Base-by-base conservation (phyloP, 2,888 invertebrate species). In the Pyralis farinalis region DNA sequence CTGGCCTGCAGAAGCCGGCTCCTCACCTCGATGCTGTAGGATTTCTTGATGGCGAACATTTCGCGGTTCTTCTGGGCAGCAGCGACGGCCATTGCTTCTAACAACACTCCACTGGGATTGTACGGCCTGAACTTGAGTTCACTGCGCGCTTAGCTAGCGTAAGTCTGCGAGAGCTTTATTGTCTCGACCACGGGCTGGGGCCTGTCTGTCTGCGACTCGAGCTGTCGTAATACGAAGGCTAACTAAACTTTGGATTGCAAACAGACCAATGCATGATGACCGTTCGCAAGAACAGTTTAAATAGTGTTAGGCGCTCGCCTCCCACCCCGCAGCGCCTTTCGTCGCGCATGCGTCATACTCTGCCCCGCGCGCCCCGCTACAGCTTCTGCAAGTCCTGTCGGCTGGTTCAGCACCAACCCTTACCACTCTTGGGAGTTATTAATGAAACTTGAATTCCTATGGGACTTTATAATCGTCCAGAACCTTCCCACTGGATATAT, bases 41-140 rank as follows among this genome's bases (percentile, higher is more conserved):
- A 97, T 84, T 97, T 97, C 91, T 97, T 97, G 91, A 97, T 97
- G 83, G 97, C 97, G 92, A 97, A 97, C 94, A 97, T 95, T 90
- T 97, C 97, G 83, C 97, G 94, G 90, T 96, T 97, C 91, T 96
- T 96, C 91, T 96, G 96, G 55, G 96, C 96, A 80, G 96, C 95
- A 78, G 96, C 95, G 72, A 96, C 96, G 88, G 96, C 95, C 94
- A 96, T 96, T 92, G 71, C 86, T 90, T 77, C 68, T 67, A 61
- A 66, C 57, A 63, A 75, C 83, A 86, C 85, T 73, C 74, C 81
- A 83, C 80, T 77, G 73, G 90, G 83, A 83, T 86, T 77, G 63
- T 70, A 64, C 68, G 68, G 84, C 87, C 87, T 87, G 89, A 83
- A 87, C 86, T 70, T 68, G 61, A 57, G 83, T 86, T 85, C 88